Percentiles rank a stretch among this genome's conserved stretches.
Conservation (phyloP, 2,113 vertebrate species). For the Pithys albifrons region DNA sequence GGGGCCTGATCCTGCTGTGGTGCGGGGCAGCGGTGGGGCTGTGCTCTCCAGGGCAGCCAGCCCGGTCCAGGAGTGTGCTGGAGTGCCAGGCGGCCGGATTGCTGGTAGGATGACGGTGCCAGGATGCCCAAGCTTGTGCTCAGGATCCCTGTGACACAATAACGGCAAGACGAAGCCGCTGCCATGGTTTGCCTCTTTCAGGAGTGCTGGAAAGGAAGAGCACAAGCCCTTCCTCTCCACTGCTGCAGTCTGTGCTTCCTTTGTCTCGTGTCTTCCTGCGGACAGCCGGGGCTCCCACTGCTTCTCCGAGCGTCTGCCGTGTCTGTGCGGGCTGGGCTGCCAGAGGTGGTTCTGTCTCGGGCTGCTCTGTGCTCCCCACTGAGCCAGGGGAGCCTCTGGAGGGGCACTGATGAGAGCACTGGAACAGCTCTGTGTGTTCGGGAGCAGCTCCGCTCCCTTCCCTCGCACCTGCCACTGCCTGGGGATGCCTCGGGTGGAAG, state of each 20-base stretch:
- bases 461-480: constrained; percentile 29
- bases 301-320: constrained; percentile 22
- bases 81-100: not conserved
- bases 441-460: not conserved
- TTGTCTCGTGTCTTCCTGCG: constrained; percentile 72
- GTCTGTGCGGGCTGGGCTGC: constrained; percentile 66
- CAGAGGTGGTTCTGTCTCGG: constrained; percentile 66
- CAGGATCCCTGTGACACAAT: not conserved
- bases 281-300: constrained; percentile 58
- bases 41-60: not conserved
- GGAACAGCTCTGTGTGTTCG: not conserved
- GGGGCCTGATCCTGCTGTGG: not conserved
- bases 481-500: constrained; percentile 31
- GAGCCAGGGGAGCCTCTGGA: not conserved
- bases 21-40: not conserved
- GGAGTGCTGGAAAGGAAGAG: constrained; percentile 80
- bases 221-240: constrained; percentile 69
- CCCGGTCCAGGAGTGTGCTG: not conserved
- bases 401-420: constrained; percentile 36
- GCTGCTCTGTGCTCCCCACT: constrained; percentile 33
- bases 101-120: not conserved
- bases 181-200: constrained; percentile 78
- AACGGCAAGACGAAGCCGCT: constrained; percentile 11
- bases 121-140: not conserved
- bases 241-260: constrained; percentile 67